Percentiles rank a stretch among this genome's conserved stretches.
Evolutionary conservation across 2,797 vertebrate species (phyloP).

Genomic region (Hemibagrus guttatus): DNA sequence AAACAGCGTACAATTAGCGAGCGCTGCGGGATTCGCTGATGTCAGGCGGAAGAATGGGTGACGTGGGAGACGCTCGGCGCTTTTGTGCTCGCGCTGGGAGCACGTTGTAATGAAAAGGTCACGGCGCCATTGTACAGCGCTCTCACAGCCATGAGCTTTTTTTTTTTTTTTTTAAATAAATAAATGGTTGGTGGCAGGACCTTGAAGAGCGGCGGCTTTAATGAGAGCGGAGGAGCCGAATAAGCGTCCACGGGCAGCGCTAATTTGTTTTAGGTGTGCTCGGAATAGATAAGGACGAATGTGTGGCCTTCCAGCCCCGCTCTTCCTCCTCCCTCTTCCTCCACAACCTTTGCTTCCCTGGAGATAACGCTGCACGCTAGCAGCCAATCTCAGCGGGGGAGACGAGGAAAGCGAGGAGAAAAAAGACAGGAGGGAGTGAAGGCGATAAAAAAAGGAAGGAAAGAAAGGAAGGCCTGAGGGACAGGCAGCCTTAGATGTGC

Average conservation of each 20-base stretch:
- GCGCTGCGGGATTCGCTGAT: not conserved
- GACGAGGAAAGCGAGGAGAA: not conserved
- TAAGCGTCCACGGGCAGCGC: conserved; percentile 73
- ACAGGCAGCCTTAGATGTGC: conserved; percentile 73
- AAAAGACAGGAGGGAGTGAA: conserved; percentile 20
- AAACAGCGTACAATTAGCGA: conserved; percentile 63
- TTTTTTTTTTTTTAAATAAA: conserved; percentile 26
- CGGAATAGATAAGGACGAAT: conserved; percentile 83
- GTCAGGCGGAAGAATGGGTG: conserved; percentile 27
- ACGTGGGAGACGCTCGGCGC: conserved; percentile 64
- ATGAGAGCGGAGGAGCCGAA: conserved; percentile 73
- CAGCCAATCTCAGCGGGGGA: conserved; percentile 74
- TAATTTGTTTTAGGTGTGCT: conserved; percentile 86
- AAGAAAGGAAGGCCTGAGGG: conserved; percentile 68
- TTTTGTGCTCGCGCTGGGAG: conserved; percentile 36
- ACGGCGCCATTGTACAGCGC: conserved; percentile 66
- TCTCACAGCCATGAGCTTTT: conserved; percentile 64
- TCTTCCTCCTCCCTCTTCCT: conserved; percentile 52
- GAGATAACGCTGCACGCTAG: conserved; percentile 77
- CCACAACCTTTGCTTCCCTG: conserved; percentile 78
- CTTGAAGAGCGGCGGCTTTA: conserved; percentile 74
- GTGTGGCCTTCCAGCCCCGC: conserved; percentile 70
- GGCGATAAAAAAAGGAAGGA: conserved; percentile 36
- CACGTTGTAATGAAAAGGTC: conserved; percentile 41
- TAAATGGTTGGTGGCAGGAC: conserved; percentile 68